Evolutionary conservation across 2,797 vertebrate genomes (phyloP).

Genomic region (Microctenopoma steveboyesi): DNA sequence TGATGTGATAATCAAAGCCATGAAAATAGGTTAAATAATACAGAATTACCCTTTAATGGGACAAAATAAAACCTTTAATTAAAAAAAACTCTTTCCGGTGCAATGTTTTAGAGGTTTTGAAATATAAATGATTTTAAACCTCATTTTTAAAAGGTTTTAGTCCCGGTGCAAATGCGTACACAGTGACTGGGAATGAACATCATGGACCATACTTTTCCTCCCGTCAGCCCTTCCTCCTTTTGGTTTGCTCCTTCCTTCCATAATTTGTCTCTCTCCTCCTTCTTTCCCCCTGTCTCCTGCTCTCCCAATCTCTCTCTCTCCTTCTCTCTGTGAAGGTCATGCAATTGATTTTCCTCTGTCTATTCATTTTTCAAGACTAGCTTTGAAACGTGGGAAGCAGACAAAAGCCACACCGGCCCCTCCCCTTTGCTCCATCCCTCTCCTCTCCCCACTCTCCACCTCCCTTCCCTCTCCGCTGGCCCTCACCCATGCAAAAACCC

Average conservation of each 20-base stretch:
- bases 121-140: conserved; percentile 68
- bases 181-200: conserved; percentile 68
- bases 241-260: conserved; percentile 70
- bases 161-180: conserved; percentile 58
- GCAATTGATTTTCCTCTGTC: conserved; percentile 90
- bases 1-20: conserved; percentile 11
- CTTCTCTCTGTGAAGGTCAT: conserved; percentile 87
- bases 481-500: conserved; percentile 60
- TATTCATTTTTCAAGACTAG: conserved; percentile 90
- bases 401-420: conserved; percentile 85
- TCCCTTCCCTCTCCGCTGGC: conserved; percentile 61
- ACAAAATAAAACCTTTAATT: conserved; percentile 21
- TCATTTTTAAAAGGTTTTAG: conserved; percentile 33
- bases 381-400: conserved; percentile 90
- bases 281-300: conserved; percentile 41
- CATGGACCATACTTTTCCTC: conserved; percentile 76
- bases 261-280: conserved; percentile 68
- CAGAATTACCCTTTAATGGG: conserved; percentile 17
- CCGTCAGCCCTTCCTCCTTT: conserved; percentile 71
- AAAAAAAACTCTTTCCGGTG: conserved; percentile 39
- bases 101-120: conserved; percentile 53
- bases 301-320: conserved; percentile 71
- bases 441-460: conserved; percentile 65
- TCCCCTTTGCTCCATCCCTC: conserved; percentile 65
- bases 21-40: conserved; percentile 23